Percentiles rank a stretch among this genome's conserved stretches.
These are phyloP conservation scores for Oreohelix idahoensis DNA, from an alignment of 1,140 invertebrate species.

Conservation along the genomic window DNA sequence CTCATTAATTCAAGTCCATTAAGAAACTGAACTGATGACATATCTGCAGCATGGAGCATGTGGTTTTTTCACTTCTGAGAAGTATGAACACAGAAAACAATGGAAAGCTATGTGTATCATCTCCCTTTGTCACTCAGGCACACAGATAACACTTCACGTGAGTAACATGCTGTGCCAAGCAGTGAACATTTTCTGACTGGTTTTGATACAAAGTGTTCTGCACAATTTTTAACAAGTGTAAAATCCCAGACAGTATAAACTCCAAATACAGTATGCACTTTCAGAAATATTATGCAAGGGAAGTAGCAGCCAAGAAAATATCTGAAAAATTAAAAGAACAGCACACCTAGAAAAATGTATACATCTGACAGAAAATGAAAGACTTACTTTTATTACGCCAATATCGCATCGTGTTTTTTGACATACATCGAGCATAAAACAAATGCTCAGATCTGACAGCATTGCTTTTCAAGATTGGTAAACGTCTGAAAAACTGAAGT, in stretches of 20 bases:
- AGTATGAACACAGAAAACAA: neutral
- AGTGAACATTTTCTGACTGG: no score
- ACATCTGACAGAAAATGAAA: neutral
- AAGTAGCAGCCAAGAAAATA: neutral
- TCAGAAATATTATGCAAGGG: no score
- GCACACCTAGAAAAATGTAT: neutral
- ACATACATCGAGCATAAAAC: conserved; percentile 38
- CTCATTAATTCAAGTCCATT: neutral
- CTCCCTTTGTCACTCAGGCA: no score
- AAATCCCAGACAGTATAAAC: no score
- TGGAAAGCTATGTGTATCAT: neutral
- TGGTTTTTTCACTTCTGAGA: neutral
- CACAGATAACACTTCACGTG: no score
- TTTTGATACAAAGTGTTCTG: no score
- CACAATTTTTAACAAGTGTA: no score
- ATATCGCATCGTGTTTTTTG: conserved; percentile 34
- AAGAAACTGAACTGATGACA: neutral
- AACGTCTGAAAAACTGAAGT: conserved; percentile 33
- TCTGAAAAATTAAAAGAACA: no score
- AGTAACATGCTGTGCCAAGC: no score
- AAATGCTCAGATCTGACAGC: conserved; percentile 20
- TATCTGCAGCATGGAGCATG: neutral
- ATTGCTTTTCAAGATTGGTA: conserved; percentile 24
- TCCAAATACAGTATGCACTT: no score
- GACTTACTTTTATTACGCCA: conserved; percentile 38